phyloP scores from a whole-genome alignment of 2,113 vertebrate species.

The Pyxicephalus adspersus region DNA sequence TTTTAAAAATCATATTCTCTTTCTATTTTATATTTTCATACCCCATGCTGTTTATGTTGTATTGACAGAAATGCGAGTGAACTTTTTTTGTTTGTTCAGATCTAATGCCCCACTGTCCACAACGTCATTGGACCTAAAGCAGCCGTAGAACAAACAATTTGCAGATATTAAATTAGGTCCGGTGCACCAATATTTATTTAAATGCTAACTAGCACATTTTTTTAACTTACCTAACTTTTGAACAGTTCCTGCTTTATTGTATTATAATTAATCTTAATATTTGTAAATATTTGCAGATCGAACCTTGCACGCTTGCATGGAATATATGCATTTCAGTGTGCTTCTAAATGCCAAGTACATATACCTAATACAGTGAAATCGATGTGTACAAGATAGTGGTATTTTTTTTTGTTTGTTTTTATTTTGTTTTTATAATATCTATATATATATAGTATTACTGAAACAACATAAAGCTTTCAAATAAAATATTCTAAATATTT shows the following conservation, averaged over 20 bases:
- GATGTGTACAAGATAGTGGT: constrained; percentile 65
- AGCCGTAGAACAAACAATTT: background rate
- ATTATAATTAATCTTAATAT: constrained; percentile 54
- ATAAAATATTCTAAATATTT: constrained; percentile 40
- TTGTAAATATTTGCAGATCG: background rate
- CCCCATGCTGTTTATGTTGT: constrained; percentile 78
- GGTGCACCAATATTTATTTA: constrained; percentile 1
- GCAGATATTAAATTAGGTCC: background rate
- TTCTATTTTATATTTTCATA: constrained; percentile 72
- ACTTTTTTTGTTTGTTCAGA: constrained; percentile 67
- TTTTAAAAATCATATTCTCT: constrained; percentile 79
- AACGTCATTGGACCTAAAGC: background rate
- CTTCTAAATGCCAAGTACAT: background rate
- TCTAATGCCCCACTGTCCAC: constrained; percentile 59
- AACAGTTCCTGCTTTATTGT: constrained; percentile 39
- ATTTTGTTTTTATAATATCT: constrained; percentile 67
- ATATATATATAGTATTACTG: constrained; percentile 81
- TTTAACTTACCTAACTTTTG: background rate
- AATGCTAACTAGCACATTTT: background rate
- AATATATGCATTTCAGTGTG: background rate
- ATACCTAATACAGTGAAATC: constrained; percentile 69
- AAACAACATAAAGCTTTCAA: constrained; percentile 76
- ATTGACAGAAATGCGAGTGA: constrained; percentile 71
- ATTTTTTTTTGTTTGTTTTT: constrained; percentile 59
- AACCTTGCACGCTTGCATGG: background rate